A percentile compares a stretch with the other conserved stretches of the same genome.
Conservation (phyloP, 2,888 invertebrate species). For the Lydus trimaculatus region DNA sequence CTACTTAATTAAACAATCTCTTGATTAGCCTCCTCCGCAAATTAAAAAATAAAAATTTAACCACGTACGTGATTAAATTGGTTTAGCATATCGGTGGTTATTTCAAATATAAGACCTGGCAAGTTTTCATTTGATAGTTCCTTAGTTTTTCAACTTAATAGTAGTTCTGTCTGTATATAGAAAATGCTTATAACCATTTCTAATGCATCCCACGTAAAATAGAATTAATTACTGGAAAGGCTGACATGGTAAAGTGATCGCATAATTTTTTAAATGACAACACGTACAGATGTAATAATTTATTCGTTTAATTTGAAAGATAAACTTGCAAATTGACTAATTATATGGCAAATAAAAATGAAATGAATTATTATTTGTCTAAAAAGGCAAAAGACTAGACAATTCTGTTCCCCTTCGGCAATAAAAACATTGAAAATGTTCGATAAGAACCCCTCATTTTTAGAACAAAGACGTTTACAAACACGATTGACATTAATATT, state of each 20-base stretch:
- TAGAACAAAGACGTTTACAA: constrained; percentile 57
- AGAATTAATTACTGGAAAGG: constrained; percentile 18
- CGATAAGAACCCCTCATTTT: constrained; percentile 56
- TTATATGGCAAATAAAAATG: constrained; percentile 50
- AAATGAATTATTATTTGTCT: constrained; percentile 46
- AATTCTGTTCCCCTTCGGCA: constrained; percentile 44
- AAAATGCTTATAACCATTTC: constrained; percentile 12
- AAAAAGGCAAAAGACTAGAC: constrained; percentile 39
- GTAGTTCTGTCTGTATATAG: constrained; percentile 19
- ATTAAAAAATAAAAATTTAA: constrained; percentile 34
- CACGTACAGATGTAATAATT: constrained; percentile 17
- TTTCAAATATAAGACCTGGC: constrained; percentile 15
- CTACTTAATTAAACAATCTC: constrained; percentile 32
- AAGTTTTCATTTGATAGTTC: constrained; percentile 23
- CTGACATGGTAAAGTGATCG: constrained; percentile 3
- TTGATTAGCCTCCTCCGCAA: constrained; percentile 31
- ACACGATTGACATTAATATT: constrained; percentile 58
- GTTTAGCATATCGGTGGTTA: constrained; percentile 21
- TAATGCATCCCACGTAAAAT: constrained; percentile 18
- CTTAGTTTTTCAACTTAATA: constrained; percentile 5
- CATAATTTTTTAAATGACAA: constrained; percentile 15
- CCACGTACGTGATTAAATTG: constrained; percentile 31
- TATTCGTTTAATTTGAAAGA: constrained; percentile 24
- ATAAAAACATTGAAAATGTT: constrained; percentile 56
- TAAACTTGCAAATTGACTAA: constrained; percentile 51